Percentiles rank a stretch among this genome's conserved stretches.
Conservation (phyloP, 2,113 vertebrate species). For the Nematolebias whitei region DNA sequence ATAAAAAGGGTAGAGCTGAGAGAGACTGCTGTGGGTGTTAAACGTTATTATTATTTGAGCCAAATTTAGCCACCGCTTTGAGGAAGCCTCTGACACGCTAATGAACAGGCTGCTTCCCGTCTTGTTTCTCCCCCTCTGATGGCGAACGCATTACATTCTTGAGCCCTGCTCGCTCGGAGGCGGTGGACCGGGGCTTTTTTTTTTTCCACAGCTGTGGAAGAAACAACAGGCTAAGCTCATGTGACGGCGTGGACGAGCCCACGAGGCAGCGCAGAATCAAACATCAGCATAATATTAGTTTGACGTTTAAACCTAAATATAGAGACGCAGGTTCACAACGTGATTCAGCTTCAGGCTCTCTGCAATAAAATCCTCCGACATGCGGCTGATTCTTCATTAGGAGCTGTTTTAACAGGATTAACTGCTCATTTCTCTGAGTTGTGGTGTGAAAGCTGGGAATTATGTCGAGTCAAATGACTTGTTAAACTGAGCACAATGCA, state of each 20-base stretch:
- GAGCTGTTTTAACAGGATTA: slow-evolving; percentile 25
- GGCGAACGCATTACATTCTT: background rate
- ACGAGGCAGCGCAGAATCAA: slow-evolving; percentile 56
- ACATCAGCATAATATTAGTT: slow-evolving; percentile 47
- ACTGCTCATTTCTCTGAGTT: slow-evolving; percentile 29
- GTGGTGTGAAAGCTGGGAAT: slow-evolving; percentile 19
- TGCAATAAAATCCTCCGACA: too few species aligned
- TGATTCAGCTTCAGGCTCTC: too few species aligned
- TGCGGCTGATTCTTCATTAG: too few species aligned
- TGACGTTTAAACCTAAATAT: slow-evolving; percentile 2
- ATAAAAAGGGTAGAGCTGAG: background rate
- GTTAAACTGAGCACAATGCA: background rate
- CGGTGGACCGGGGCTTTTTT: slow-evolving; percentile 11
- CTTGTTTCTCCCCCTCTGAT: background rate
- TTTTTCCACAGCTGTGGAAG: slow-evolving; percentile 25
- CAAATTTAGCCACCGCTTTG: slow-evolving; percentile 23
- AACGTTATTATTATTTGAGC: slow-evolving; percentile 12
- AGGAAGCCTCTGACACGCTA: slow-evolving; percentile 40
- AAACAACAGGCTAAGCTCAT: slow-evolving; percentile 45
- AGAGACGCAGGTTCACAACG: too few species aligned
- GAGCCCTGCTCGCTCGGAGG: slow-evolving; percentile 13
- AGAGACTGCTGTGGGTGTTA: slow-evolving; percentile 19
- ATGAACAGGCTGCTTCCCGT: slow-evolving; percentile 30
- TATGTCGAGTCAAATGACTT: slow-evolving; percentile 3
- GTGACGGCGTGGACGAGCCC: too few species aligned